Conservation (phyloP, 2,797 vertebrate species). For the Hemibagrus guttatus region DNA sequence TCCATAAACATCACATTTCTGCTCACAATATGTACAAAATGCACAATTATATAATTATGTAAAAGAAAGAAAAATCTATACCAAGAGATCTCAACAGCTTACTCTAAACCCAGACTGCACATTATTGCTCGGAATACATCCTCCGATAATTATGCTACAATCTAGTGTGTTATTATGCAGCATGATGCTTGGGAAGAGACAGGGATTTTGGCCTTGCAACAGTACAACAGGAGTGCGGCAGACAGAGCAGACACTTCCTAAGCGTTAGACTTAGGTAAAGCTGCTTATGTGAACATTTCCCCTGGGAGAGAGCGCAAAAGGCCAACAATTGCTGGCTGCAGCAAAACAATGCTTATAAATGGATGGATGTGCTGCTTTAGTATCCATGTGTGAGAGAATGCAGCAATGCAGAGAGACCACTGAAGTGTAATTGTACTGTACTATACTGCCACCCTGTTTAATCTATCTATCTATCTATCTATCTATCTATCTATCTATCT, state of each 20-base stretch:
- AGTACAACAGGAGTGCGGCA: constrained; percentile 23
- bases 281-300: constrained; percentile 55
- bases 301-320: constrained; percentile 39
- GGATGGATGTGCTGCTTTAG: constrained; percentile 20
- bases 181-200: background rate
- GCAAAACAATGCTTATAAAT: constrained; percentile 28
- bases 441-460: background rate
- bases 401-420: constrained; percentile 9
- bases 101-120: background rate
- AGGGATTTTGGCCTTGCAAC: constrained; percentile 22
- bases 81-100: background rate
- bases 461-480: background rate
- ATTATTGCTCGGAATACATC: background rate
- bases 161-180: background rate
- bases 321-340: constrained; percentile 31
- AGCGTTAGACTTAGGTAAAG: constrained; percentile 60
- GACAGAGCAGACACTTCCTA: constrained; percentile 46
- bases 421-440: too few species aligned
- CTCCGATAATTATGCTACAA: background rate
- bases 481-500: background rate
- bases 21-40: background rate
- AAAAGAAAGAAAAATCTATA: too few species aligned
- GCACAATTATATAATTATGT: background rate
- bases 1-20: background rate
- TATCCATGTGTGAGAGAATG: constrained; percentile 24